Conservation (phyloP, 2,888 invertebrate genomes). For the Orthosia incerta region DNA sequence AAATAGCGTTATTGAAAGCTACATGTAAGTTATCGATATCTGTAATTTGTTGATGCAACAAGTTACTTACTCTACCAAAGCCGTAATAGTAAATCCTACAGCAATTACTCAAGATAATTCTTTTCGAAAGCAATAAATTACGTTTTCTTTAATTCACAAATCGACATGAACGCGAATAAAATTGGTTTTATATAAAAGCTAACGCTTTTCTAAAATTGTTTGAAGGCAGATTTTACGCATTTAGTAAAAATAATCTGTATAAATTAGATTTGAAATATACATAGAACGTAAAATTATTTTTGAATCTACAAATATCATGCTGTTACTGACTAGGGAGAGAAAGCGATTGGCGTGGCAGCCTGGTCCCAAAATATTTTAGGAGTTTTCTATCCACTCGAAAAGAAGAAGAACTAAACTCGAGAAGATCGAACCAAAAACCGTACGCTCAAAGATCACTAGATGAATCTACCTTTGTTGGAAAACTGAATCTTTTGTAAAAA, state of each 20-base stretch:
- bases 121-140: constrained; percentile 27
- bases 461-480: constrained; percentile 11
- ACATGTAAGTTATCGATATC: not conserved
- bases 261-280: not conserved
- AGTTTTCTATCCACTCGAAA: too few relatives aligned
- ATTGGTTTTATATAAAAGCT: constrained; percentile 13
- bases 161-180: constrained; percentile 28
- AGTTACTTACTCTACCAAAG: not conserved
- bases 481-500: constrained; percentile 25
- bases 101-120: constrained; percentile 16
- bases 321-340: too few relatives aligned
- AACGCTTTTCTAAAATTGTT: constrained; percentile 14
- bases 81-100: constrained; percentile 11
- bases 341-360: too few relatives aligned
- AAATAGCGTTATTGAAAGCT: not conserved
- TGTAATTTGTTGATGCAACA: constrained; percentile 5
- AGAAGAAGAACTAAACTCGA: too few relatives aligned
- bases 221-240: constrained; percentile 8
- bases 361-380: too few relatives aligned
- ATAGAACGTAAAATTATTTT: not conserved
- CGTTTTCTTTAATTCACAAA: constrained; percentile 20
- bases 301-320: not conserved
- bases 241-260: constrained; percentile 1
- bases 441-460: not conserved
- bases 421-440: not conserved